phyloP scores from a whole-genome alignment of 2,888 invertebrate genomes.

The Labia minor region DNA sequence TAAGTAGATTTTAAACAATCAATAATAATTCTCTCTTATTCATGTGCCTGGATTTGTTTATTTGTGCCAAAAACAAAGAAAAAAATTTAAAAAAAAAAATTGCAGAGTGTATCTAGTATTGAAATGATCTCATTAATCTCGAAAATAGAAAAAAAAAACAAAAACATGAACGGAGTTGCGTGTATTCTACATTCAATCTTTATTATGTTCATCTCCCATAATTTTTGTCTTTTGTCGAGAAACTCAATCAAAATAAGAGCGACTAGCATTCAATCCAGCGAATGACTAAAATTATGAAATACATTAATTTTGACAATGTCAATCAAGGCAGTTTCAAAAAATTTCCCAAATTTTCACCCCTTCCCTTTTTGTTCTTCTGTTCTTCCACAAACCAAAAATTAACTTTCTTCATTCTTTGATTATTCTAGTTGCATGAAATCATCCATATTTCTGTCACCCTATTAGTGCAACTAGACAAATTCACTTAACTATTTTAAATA shows the following conservation, averaged over 20 bases:
- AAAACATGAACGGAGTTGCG: constrained; percentile 8
- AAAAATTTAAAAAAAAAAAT: constrained; percentile 1
- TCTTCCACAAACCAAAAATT: neutral
- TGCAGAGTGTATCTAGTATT: constrained; percentile 16
- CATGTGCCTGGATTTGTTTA: constrained; percentile 28
- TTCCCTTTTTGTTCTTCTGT: neutral
- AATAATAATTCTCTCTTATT: constrained; percentile 28
- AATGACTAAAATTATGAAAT: no score
- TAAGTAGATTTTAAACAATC: constrained; percentile 28
- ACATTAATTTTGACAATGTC: neutral
- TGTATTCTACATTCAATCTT: neutral
- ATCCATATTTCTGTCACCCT: neutral
- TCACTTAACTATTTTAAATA: constrained; percentile 4
- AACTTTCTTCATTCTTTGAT: neutral
- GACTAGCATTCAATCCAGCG: no score
- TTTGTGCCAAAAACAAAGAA: constrained; percentile 27
- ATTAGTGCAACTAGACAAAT: neutral
- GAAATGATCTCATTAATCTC: constrained; percentile 20
- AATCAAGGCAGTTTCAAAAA: neutral
- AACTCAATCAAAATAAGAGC: no score
- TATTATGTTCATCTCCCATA: neutral
- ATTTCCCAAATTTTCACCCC: neutral
- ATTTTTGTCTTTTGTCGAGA: neutral
- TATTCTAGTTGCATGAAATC: constrained; percentile 5
- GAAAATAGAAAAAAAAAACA: constrained; percentile 15